Evolutionary conservation across 2,888 invertebrate species (phyloP).

Genomic region (Pantelozetes paolii): DNA sequence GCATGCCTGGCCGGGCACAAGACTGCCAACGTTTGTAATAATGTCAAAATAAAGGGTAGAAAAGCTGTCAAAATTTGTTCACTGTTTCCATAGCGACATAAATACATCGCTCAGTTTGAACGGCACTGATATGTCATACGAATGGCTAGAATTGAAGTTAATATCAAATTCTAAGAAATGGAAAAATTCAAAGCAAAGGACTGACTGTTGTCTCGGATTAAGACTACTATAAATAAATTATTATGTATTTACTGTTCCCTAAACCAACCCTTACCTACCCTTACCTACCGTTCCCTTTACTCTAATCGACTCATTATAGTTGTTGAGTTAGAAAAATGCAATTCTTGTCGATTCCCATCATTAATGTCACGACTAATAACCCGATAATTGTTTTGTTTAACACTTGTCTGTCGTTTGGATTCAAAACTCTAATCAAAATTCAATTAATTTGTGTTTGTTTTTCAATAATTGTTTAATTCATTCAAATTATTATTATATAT

Average conservation of each 20-base stretch:
- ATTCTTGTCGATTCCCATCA: neutral
- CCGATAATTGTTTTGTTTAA: neutral
- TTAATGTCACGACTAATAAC: neutral
- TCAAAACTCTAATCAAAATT: neutral
- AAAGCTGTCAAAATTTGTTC: conserved; percentile 27
- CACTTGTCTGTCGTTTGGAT: neutral
- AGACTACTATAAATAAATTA: neutral
- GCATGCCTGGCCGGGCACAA: conserved; percentile 10
- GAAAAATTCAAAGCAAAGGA: neutral
- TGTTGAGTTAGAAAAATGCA: conserved; percentile 13
- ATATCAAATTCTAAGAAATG: conserved; percentile 3
- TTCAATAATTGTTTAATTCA: neutral
- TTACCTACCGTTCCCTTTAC: neutral
- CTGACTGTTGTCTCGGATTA: conserved; percentile 4
- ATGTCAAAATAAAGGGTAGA: conserved; percentile 28
- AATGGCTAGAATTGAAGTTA: neutral
- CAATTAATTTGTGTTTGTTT: too few relatives aligned
- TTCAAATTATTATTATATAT: neutral
- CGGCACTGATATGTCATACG: conserved; percentile 16
- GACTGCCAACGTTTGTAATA: conserved; percentile 24
- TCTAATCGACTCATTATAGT: conserved; percentile 12
- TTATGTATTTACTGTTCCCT: conserved; percentile 7
- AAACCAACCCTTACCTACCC: too few relatives aligned
- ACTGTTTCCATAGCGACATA: conserved; percentile 22
- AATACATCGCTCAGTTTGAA: neutral